These are phyloP conservation scores for Acrocephalus kingi DNA, from an alignment of 2,113 vertebrate species.

Conservation along the genomic window DNA sequence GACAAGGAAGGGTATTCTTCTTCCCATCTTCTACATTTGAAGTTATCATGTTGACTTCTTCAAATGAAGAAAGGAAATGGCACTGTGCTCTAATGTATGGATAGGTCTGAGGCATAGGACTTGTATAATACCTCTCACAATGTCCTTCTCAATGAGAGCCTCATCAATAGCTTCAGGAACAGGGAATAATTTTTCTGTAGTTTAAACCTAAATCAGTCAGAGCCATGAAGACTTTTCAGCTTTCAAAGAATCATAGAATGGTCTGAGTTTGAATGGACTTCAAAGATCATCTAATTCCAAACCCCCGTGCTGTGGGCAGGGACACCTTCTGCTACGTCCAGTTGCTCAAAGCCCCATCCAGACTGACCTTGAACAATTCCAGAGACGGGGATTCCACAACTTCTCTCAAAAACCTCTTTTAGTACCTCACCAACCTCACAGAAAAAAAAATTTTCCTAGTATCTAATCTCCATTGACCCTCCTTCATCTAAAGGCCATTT, in stretches of 20 bases:
- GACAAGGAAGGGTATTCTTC: not conserved
- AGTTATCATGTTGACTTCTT: not conserved
- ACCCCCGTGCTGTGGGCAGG: not conserved
- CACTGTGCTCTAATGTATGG: not conserved
- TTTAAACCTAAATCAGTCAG: not conserved
- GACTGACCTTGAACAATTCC: not conserved
- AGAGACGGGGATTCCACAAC: not conserved
- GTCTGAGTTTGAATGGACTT: not conserved
- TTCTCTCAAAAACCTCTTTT: not conserved
- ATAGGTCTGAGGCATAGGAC: not conserved
- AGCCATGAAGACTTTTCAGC: not conserved
- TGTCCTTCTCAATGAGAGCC: not conserved
- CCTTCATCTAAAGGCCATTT: not conserved
- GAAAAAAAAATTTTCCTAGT: not conserved
- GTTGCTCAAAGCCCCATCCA: not conserved
- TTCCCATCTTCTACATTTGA: not conserved
- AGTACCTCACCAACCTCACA: not conserved
- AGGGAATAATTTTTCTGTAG: not conserved
- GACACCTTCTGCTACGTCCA: not conserved
- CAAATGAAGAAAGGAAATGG: not conserved
- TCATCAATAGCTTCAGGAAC: not conserved
- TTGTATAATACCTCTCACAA: not conserved
- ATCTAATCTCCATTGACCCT: accelerated
- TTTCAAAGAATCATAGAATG: not conserved
- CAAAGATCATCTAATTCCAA: not conserved